Conservation (phyloP, 2,797 vertebrate species). For the Sardinella longiceps region DNA sequence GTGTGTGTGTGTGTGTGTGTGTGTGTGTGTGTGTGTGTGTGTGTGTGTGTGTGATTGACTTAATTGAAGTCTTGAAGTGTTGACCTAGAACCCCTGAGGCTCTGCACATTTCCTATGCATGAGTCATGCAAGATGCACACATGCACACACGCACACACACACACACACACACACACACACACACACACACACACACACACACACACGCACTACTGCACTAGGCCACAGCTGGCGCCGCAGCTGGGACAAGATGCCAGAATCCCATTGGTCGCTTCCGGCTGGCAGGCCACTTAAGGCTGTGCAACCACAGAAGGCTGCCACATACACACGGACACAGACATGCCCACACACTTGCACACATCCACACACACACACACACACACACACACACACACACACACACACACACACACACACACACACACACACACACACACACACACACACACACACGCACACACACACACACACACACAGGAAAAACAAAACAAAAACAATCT, state of each 20-base stretch:
- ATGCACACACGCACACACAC: no score
- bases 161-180: no score
- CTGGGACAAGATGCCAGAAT: neutral
- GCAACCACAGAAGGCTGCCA: neutral
- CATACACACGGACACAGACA: no score
- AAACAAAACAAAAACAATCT: neutral
- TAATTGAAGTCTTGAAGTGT: neutral
- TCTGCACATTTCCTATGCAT: no score
- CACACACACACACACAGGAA: neutral
- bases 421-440: no score
- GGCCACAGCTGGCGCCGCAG: neutral
- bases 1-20: neutral
- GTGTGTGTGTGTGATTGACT: neutral
- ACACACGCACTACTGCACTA: no score
- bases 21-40: neutral
- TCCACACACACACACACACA: no score
- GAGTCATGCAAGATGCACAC: neutral
- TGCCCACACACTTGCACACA: no score
- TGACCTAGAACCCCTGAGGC: neutral
- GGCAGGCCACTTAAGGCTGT: neutral
- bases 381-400: neutral
- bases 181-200: no score
- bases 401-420: no score
- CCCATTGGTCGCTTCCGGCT: neutral
- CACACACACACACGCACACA: no score